Percentiles rank a stretch among this genome's conserved stretches.
Evolutionary conservation across 2,797 vertebrate species (phyloP).

Genomic region (Darevskia mixta): DNA sequence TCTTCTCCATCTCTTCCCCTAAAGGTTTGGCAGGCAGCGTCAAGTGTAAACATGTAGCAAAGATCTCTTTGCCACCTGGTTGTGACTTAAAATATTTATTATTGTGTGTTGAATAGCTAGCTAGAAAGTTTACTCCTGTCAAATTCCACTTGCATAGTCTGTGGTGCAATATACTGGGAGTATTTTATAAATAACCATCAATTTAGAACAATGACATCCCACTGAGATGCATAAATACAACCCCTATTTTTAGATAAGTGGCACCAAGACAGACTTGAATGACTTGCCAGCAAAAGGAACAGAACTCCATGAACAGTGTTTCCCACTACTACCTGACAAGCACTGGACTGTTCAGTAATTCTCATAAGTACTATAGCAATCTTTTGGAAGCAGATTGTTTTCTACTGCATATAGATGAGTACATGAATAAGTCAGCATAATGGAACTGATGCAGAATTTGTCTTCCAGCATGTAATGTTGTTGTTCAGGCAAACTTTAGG

Average conservation of each 20-base stretch:
- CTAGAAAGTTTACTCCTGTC: background rate
- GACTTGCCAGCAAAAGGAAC: background rate
- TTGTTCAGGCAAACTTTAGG: background rate
- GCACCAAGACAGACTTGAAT: background rate
- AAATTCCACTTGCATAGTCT: background rate
- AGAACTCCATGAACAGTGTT: background rate
- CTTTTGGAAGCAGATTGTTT: fast-evolving
- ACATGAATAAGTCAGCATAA: background rate
- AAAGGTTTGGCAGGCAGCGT: background rate
- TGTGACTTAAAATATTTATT: background rate
- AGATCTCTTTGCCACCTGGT: background rate
- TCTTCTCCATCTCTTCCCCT: background rate
- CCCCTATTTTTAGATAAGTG: background rate
- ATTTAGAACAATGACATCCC: conserved; percentile 39
- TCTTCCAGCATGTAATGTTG: background rate
- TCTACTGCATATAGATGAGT: conserved; percentile 4
- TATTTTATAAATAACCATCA: conserved; percentile 38
- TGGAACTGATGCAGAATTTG: background rate
- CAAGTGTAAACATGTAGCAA: background rate
- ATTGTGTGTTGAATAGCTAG: background rate
- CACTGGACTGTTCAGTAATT: background rate
- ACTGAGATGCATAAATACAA: conserved; percentile 7
- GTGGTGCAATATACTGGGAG: conserved; percentile 31
- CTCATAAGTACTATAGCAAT: background rate
- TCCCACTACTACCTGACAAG: conserved; percentile 7